Base-by-base conservation (phyloP, 1,140 invertebrate genomes). In the Microplitis mediator region DNA sequence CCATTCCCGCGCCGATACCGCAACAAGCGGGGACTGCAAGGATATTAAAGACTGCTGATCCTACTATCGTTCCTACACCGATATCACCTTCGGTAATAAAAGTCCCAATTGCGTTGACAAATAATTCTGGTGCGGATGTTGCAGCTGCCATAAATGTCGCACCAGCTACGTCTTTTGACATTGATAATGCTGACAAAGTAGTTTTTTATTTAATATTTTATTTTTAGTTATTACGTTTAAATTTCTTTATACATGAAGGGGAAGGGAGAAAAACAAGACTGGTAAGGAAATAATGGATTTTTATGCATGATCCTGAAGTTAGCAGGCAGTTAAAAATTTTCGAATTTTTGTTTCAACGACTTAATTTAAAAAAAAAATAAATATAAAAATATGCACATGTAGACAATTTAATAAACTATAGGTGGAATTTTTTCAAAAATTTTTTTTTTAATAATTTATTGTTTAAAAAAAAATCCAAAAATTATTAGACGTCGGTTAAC, bases 41-140 rank as follows among this genome's bases (percentile, higher is more conserved):
- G 65, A 92, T 90, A 80, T 93, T 93, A 80, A 92, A 92, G 0
- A 93, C 91, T 13, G 91, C 91, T 56, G 91, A 92, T 8, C 92
- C 92, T 9, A 93, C 89, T 6, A 93, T 90, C 6, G 92, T 91
- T 2, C 91, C 91, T 35, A 90, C 85, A 2, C 90, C 90, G n/a
- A 91, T 83, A 76, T 91, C 90, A 11, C 89, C 89, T 79, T 90
- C 87, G 2, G 90, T 90, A 39, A 90, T 82, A 71, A 91, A 91
- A 16, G 89, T 90, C 14, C 89, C 89, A 35, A 88, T 81, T 23
- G 87, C 79, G 74, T 90, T 89, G 69, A 89, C 86, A 77, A 90
- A 90, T 52, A 90, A 76, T 78, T 90, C 89, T 2, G 92, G 92
- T 5, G 90, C 91, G 4, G 91, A 92, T 68, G 91, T 90, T 14